Evolutionary conservation across 2,113 vertebrate species (phyloP), one percentile per base, ranked within the genome.

Genomic region (Anarrhichthys ocellatus): DNA sequence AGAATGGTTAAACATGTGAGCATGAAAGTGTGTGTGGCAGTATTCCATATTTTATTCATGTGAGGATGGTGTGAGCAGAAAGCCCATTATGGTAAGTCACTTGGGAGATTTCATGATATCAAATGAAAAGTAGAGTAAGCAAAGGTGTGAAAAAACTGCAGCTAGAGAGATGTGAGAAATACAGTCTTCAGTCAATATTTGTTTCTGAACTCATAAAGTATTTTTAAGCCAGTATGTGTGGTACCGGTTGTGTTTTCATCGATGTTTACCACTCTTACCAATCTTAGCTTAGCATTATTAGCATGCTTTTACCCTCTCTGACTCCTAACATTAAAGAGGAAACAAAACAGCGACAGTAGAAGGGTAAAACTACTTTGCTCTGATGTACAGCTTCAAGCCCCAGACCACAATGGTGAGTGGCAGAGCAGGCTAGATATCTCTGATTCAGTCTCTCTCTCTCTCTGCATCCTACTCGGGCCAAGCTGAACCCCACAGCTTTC

Each of bases 401-500:
- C 52, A 69, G 74, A 90, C 64, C 70, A 82, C 89, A 87, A 58
- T 50, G 81, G 76, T 73, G 78, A 91, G 78, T 44, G 86, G 56
- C 88, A 83, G 66, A 78, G 86, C 77, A 69, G 82, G 88, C 71
- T 67, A 62, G 77, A 84, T 87, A 90, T 89, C 90, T 89, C 78
- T 78, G 86, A 85, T 88, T 92, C 89, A 85, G 76, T 68, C 70
- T 88, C 80, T 82, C 27, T 27, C 27, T 27, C 29, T 29, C 54
- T 81, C 82, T 81, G 77, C 79, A 81, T 86, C 82, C 24, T 11
- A 44, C 52, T 46, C 64, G 17, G 36, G 83, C 76, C 84, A 61
- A 88, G 80, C 77, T 80, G 78, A 89, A 93, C 74, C 91, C 73
- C 79, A 75, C 84, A 91, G 91, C 85, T 89, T 87, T 92, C 88